Evolutionary conservation across 2,888 invertebrate genomes (phyloP).

Genomic region (Belgica antarctica): DNA sequence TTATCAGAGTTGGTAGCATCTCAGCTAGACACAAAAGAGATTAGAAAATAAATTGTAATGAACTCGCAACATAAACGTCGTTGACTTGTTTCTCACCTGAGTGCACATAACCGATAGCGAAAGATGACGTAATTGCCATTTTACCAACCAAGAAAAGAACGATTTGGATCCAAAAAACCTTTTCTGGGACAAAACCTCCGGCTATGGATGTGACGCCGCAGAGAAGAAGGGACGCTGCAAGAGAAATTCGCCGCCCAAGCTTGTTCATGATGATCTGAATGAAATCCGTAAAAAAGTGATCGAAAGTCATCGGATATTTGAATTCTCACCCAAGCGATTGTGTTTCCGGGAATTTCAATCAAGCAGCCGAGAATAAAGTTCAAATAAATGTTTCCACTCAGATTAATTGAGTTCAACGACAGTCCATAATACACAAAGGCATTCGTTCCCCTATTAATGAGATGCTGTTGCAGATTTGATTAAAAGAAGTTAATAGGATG

Average conservation of each 20-base stretch:
- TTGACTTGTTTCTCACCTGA: slow-evolving; percentile 51
- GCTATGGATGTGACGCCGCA: slow-evolving; percentile 59
- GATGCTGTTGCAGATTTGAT: neutral
- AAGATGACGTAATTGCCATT: slow-evolving; percentile 63
- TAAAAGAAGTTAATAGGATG: neutral
- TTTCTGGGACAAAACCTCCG: slow-evolving; percentile 58
- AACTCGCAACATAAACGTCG: slow-evolving; percentile 24
- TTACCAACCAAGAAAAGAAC: slow-evolving; percentile 64
- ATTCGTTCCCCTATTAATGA: slow-evolving; percentile 58
- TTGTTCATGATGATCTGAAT: slow-evolving; percentile 57
- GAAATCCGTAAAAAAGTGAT: neutral
- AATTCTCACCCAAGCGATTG: slow-evolving; percentile 49
- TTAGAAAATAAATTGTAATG: neutral
- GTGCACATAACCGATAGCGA: slow-evolving; percentile 64
- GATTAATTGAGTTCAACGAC: slow-evolving; percentile 64
- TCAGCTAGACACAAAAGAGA: slow-evolving; percentile 53
- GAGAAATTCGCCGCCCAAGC: slow-evolving; percentile 57
- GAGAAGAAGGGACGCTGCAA: slow-evolving; percentile 58
- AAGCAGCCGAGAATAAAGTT: slow-evolving; percentile 65
- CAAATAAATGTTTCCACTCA: slow-evolving; percentile 66
- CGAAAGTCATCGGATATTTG: neutral
- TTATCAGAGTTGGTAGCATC: slow-evolving; percentile 56
- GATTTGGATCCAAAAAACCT: slow-evolving; percentile 59
- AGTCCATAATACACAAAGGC: slow-evolving; percentile 69
- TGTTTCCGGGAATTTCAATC: slow-evolving; percentile 63